phyloP scores from a whole-genome alignment of 2,113 vertebrate species.

The Hyla sarda region DNA sequence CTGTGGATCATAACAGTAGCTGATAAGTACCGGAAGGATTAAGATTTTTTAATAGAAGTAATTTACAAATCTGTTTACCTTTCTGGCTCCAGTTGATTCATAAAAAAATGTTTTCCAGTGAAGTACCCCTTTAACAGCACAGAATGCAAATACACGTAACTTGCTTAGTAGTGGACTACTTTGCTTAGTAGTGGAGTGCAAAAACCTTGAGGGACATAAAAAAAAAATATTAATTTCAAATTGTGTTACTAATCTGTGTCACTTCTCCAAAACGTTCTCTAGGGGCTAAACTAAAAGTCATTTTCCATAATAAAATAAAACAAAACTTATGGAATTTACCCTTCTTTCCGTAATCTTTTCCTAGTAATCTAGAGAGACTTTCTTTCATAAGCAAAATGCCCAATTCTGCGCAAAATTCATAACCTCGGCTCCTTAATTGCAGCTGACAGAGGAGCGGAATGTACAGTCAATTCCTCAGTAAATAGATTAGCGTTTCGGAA shows the following conservation, averaged over 20 bases:
- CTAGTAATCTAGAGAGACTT: neutral
- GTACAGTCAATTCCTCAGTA: constrained; percentile 20
- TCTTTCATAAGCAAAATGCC: neutral
- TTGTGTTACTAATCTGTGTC: neutral
- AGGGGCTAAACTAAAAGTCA: neutral
- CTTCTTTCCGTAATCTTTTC: neutral
- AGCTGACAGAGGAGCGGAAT: neutral
- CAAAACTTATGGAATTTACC: neutral
- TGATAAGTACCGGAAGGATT: too few species aligned
- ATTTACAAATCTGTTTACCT: too few species aligned
- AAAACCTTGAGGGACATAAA: too few species aligned
- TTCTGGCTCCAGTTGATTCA: too few species aligned
- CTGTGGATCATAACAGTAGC: too few species aligned
- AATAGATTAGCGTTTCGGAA: neutral
- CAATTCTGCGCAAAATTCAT: constrained; percentile 17
- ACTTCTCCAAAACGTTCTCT: neutral
- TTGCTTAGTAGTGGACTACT: neutral
- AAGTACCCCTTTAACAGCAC: too few species aligned
- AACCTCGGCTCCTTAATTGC: neutral
- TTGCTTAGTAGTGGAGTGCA: neutral
- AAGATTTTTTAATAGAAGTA: too few species aligned
- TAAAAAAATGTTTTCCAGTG: too few species aligned
- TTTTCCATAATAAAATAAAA: neutral
- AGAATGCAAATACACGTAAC: too few species aligned
- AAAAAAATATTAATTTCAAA: too few species aligned